phyloP scores from a whole-genome alignment of 2,113 vertebrate species.

The Rostratula benghalensis region DNA sequence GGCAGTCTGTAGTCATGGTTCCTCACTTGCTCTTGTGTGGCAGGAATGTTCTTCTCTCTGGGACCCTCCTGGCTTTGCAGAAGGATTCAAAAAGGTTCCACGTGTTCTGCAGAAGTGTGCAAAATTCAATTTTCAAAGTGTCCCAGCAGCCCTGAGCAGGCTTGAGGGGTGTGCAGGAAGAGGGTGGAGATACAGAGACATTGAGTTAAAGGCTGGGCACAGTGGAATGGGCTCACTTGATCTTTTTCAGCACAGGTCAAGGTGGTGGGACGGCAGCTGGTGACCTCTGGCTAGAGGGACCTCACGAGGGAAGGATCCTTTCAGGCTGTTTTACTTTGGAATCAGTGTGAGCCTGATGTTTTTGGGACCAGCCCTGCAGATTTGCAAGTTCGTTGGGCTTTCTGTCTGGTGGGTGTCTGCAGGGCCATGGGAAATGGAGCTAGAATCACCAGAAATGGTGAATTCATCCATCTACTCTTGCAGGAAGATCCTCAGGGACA shows the following conservation, averaged over 20 bases:
- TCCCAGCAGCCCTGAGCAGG: background rate
- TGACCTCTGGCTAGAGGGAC: background rate
- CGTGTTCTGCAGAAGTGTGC: accelerated
- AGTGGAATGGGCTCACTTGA: background rate
- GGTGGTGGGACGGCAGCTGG: background rate
- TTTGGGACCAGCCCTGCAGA: background rate
- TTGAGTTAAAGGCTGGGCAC: background rate
- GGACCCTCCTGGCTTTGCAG: background rate
- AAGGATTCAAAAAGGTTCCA: background rate
- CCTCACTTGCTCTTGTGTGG: background rate
- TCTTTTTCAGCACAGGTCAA: background rate
- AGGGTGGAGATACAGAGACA: background rate
- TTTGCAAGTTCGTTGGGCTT: background rate
- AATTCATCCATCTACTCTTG: background rate
- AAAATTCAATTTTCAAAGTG: background rate
- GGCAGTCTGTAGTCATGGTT: accelerated
- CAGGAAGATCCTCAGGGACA: background rate
- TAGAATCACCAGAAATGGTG: background rate
- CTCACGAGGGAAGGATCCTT: background rate
- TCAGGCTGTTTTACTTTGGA: background rate
- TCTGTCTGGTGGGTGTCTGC: background rate
- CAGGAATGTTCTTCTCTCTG: background rate
- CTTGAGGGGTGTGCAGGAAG: background rate
- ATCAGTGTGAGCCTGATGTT: background rate
- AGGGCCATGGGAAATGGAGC: accelerated